Base-by-base conservation (phyloP, 2,113 vertebrate genomes). In the Mixornis gularis region DNA sequence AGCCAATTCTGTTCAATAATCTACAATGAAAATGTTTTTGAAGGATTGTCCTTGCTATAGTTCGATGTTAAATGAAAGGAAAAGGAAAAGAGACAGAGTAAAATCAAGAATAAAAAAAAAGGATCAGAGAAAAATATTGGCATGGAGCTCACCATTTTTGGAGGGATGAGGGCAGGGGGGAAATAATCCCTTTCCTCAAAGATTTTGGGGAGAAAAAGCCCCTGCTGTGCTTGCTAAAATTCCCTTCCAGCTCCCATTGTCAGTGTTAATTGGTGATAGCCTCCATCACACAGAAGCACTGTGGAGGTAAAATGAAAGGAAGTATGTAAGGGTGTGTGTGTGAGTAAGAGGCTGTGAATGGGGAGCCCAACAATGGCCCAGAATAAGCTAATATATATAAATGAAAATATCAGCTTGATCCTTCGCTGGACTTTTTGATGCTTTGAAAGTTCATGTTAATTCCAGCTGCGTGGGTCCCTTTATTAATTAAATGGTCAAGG, bases 361-460 rank as follows among this genome's bases (percentile, higher is more conserved):
- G 69, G 55, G 55, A 80, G 68, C 34, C 43, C 73, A 89, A 95
- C 87, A 93, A 93, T 92, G 66, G 65, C 38, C 38, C 93, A 86
- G 92, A 95, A 87, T 92, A 95, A 94, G 85, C 94, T 93, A 95
- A 97, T 92, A 89, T 94, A 85, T 95, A 95, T 95, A 94, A 96
- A 96, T 95, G 95, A 95, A 97, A 96, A 96, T 96, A 96, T 96
- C 96, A 95, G 92, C 95, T 94, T 93, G 89, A 93, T 91, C 82
- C 96, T 90, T 87, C 5, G 10, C 91, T 78, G 87, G 90, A 91
- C 92, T 94, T 95, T 95, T 95, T 96, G 89, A 96, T 95, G 96
- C 94, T 97, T 96, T 96, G 93, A 96, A 96, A 95, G 87, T 93
- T 93, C 95, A 41, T 0, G 40, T 96, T 96, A 95, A 95, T 97